These are phyloP conservation scores for Caranx ignobilis DNA, from an alignment of 2,113 vertebrate species.

Conservation along the genomic window DNA sequence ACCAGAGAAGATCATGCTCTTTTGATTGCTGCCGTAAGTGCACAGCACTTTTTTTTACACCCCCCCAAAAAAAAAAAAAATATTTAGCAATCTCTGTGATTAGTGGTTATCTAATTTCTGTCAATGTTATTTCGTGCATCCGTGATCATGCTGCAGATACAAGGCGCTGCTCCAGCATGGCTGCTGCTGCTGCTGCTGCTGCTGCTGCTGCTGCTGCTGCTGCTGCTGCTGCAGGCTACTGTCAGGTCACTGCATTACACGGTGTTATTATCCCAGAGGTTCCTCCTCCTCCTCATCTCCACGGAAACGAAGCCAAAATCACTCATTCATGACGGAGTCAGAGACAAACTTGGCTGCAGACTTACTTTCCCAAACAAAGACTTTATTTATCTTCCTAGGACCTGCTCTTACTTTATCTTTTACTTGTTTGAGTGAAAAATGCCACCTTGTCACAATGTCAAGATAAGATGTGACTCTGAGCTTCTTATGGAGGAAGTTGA, in stretches of 20 bases:
- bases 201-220: too few relatives aligned
- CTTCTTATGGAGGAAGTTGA: neutral
- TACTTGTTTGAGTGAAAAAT: neutral
- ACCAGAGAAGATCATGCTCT: neutral
- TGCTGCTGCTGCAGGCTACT: slow-evolving; percentile 13
- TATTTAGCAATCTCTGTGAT: slow-evolving; percentile 54
- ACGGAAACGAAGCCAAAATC: slow-evolving; percentile 38
- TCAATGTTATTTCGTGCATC: slow-evolving; percentile 67
- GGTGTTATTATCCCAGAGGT: slow-evolving; percentile 48
- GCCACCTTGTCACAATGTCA: neutral
- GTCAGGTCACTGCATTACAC: slow-evolving; percentile 53
- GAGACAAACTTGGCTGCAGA: slow-evolving; percentile 8
- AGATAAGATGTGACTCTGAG: neutral
- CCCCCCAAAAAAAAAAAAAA: neutral
- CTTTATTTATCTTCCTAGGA: neutral
- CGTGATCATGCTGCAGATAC: slow-evolving; percentile 51
- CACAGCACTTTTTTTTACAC: slow-evolving; percentile 29
- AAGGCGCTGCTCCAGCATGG: slow-evolving; percentile 34
- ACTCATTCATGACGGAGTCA: slow-evolving; percentile 22
- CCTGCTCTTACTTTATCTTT: slow-evolving; percentile 9
- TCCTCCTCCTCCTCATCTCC: slow-evolving; percentile 43
- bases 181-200: neutral
- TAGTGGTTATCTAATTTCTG: slow-evolving; percentile 59
- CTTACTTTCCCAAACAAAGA: slow-evolving; percentile 5
- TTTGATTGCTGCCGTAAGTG: slow-evolving; percentile 18